Percentiles rank a stretch among this genome's conserved stretches.
phyloP scores from a whole-genome alignment of 2,888 invertebrate genomes.

The Acrobasis consociella region DNA sequence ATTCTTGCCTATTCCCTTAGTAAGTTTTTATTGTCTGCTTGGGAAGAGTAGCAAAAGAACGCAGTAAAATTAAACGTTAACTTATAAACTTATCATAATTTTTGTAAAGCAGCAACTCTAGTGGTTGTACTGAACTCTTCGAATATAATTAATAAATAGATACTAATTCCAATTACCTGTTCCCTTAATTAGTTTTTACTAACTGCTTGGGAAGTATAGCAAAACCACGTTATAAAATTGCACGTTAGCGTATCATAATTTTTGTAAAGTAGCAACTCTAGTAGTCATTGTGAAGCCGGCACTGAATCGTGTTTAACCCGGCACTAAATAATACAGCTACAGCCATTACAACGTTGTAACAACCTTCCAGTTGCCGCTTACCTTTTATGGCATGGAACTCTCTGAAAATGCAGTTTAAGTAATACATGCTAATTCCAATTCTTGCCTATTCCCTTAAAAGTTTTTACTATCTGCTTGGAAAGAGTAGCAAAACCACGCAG shows the following conservation, averaged over 20 bases:
- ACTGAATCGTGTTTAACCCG: slow-evolving; percentile 45
- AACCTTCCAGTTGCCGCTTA: slow-evolving; percentile 38
- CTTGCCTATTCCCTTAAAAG: too few species aligned
- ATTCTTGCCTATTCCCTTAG: too few species aligned
- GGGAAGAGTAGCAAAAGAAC: too few species aligned
- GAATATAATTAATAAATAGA: background rate
- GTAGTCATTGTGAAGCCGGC: slow-evolving; percentile 27
- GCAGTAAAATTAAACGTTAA: background rate
- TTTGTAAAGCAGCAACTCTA: background rate
- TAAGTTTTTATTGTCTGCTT: too few species aligned
- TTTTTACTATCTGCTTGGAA: too few species aligned
- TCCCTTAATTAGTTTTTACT: too few species aligned
- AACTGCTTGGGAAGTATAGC: too few species aligned
- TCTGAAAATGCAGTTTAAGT: background rate
- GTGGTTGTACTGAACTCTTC: background rate
- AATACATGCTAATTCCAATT: background rate
- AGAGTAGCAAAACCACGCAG: too few species aligned
- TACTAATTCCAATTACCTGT: too few species aligned
- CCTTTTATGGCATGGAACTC: slow-evolving; percentile 40
- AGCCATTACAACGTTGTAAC: slow-evolving; percentile 56
- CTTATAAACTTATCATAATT: background rate
- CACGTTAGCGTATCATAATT: background rate
- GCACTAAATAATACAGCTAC: slow-evolving; percentile 60
- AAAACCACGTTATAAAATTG: too few species aligned
- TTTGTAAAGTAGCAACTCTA: background rate